Evolutionary conservation across 2,797 vertebrate species (phyloP).

Genomic region (Gila robusta): DNA sequence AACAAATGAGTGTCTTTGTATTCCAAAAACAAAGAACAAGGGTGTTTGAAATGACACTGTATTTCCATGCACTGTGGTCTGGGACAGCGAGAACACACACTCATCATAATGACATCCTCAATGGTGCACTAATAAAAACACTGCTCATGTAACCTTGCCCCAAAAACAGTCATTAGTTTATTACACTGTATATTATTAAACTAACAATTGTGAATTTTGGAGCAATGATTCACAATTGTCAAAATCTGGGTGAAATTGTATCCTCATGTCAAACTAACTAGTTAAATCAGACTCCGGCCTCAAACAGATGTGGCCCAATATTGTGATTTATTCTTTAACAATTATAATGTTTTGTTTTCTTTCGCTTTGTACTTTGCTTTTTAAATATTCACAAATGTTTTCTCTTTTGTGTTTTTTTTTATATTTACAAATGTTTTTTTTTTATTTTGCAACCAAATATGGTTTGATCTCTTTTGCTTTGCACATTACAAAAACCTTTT

Average conservation of each 20-base stretch:
- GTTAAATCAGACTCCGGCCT: not conserved
- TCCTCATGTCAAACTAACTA: not conserved
- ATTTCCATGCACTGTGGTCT: conserved; percentile 15
- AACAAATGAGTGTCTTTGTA: conserved; percentile 27
- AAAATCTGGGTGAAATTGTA: not conserved
- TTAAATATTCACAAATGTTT: too few species aligned
- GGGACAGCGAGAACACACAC: not conserved
- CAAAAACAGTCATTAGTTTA: not conserved
- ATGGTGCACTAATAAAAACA: not conserved
- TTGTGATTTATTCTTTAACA: not conserved
- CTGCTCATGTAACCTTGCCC: not conserved
- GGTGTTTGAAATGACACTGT: conserved; percentile 15
- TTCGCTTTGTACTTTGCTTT: too few species aligned
- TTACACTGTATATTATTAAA: not conserved
- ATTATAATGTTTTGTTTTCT: too few species aligned
- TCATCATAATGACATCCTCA: not conserved
- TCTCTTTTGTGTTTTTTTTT: too few species aligned
- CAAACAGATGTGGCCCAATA: not conserved
- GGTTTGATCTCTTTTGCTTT: not conserved
- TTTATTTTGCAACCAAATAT: too few species aligned
- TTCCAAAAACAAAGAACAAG: conserved; percentile 22
- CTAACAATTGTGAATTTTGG: not conserved
- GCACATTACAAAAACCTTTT: not conserved
- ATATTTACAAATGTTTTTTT: not conserved
- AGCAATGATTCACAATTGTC: not conserved